Conservation (phyloP, 2,888 invertebrate species). For the Drosophila setosimentum region DNA sequence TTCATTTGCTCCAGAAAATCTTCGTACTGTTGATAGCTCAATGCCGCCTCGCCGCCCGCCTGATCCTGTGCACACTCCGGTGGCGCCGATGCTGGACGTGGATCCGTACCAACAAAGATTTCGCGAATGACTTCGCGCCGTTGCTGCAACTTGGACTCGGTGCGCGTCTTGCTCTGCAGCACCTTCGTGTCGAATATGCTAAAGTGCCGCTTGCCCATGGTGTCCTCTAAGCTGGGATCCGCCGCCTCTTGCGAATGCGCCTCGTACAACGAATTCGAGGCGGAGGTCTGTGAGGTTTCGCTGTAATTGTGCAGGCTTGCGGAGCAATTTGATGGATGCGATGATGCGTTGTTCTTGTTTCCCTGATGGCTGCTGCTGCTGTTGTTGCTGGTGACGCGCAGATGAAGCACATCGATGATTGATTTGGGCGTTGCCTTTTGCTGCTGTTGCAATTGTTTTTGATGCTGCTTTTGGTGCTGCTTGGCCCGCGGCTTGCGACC, state of each 20-base stretch:
- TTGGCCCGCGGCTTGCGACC: slow-evolving; percentile 37
- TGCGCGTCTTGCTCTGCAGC: slow-evolving; percentile 90
- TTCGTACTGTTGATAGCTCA: slow-evolving; percentile 83
- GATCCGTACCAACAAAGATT: slow-evolving; percentile 90
- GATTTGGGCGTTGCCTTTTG: slow-evolving; percentile 72
- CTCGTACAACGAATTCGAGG: slow-evolving; percentile 76
- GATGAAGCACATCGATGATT: slow-evolving; percentile 84
- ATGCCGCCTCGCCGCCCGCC: slow-evolving; percentile 36
- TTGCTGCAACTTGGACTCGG: slow-evolving; percentile 90
- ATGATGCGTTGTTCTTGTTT: slow-evolving; percentile 2
- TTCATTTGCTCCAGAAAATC: slow-evolving; percentile 84
- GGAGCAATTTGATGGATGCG: slow-evolving; percentile 20
- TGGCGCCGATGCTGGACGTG: slow-evolving; percentile 92
- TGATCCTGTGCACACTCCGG: slow-evolving; percentile 86
- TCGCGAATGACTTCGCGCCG: slow-evolving; percentile 92
- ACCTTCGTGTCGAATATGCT: slow-evolving; percentile 89
- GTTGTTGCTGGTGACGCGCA: slow-evolving; percentile 79
- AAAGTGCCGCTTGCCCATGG: slow-evolving; percentile 76
- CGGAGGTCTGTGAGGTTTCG: slow-evolving; percentile 80
- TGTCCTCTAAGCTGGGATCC: slow-evolving; percentile 20
- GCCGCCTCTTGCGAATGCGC: slow-evolving; percentile 66
- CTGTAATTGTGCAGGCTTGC: slow-evolving; percentile 64
- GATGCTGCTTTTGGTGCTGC: slow-evolving; percentile 16
- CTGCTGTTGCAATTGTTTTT: slow-evolving; percentile 19
- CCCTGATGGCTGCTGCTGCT: slow-evolving; percentile 33